phyloP scores from a whole-genome alignment of 2,888 invertebrate species.

The Autographa pulchrina region DNA sequence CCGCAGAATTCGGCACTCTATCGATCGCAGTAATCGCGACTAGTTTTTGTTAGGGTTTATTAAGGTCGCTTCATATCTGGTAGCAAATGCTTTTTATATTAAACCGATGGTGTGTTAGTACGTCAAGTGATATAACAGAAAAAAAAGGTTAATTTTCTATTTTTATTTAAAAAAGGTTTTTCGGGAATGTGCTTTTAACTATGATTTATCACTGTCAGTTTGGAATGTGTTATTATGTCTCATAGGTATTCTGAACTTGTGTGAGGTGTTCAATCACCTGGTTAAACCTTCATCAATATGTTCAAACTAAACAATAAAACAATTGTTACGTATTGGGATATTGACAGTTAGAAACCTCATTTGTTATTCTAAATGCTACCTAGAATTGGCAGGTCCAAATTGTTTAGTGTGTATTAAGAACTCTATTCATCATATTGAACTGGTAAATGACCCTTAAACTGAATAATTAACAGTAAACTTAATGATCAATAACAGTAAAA shows the following conservation, averaged over 20 bases:
- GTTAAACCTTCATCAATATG: slow-evolving; percentile 19
- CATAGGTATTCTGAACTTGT: not conserved
- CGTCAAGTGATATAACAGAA: no score
- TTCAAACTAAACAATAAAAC: slow-evolving; percentile 24
- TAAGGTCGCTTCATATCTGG: no score
- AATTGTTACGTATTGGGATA: slow-evolving; percentile 27
- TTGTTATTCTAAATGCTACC: slow-evolving; percentile 5
- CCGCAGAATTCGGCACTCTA: no score
- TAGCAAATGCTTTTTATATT: no score
- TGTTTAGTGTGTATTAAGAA: not conserved
- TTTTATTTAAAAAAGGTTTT: no score
- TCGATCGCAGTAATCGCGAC: no score
- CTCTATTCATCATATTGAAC: not conserved
- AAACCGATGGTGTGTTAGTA: no score
- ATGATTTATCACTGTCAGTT: not conserved
- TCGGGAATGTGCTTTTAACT: no score
- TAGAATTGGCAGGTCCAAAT: slow-evolving; percentile 17
- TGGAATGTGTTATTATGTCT: not conserved
- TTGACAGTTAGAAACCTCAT: slow-evolving; percentile 15
- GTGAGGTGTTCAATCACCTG: not conserved
- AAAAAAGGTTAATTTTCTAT: no score
- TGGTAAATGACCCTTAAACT: not conserved
- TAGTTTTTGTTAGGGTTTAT: no score
- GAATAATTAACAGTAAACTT: no score
- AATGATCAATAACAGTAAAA: no score